Evolutionary conservation across 1,140 invertebrate species (phyloP), one percentile per base, ranked within the genome.

Genomic region (Neuroterus valhalla): DNA sequence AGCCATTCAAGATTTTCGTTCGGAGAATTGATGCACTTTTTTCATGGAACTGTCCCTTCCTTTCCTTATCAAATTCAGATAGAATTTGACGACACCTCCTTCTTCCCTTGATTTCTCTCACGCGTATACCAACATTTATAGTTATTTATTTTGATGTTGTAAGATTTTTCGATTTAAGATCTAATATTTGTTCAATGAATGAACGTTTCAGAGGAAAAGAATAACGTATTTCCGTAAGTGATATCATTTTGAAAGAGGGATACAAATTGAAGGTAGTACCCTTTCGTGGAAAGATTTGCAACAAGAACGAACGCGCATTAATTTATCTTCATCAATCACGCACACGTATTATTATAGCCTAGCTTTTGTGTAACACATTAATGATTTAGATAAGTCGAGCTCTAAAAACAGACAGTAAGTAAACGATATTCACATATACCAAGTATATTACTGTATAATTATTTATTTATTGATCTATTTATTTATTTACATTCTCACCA

Each of bases 371-470:
- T 89, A 82, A 85, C 82, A 86, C 77, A 77, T 62, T 62, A 84
- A 86, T 78, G 77, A 86, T 87, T 84, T 88, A 87, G 83, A 85
- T 87, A 86, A 87, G 82, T 88, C 79, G 82, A 83, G 82, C 84
- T 81, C 26, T 31, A 62, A 62, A 62, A 80, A 84, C 82, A 79
- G 85, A 89, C 87, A 88, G 86, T 89, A 89, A 89, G 87, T 89
- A 88, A 87, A 88, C 71, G 81, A 89, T 82, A 62, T 87, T 88
- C 87, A 89, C 86, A 78, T 89, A 78, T 89, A 88, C 80, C 84
- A 85, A 87, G 80, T 88, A 84, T 88, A 84, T 86, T 83, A 79
- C 78, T 85, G 84, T 82, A 81, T 81, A 84, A 83, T 81, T 81
- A 80, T 71, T 79, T 80, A 52, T 68, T 74, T 75, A 78, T 79